Evolutionary conservation across 1,140 invertebrate species (phyloP), one percentile per base, ranked within the genome.

Genomic region (Camponotus floridanus): DNA sequence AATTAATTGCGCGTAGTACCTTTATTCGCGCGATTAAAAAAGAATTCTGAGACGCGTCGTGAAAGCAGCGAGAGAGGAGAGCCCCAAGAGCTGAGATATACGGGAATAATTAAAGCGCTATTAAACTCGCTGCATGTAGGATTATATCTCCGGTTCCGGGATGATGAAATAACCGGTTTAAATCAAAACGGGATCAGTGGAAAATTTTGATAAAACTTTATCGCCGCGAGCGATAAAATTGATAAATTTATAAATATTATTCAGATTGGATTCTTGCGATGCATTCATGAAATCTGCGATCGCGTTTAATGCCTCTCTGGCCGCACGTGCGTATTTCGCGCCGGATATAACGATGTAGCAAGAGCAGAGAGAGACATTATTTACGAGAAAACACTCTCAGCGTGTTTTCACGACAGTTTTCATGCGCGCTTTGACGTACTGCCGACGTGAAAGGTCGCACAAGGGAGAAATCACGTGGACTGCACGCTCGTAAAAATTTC

Each of bases 1-100:
- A 88, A 90, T 90, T 89, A 89, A 90, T 89, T 74, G 62, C 48
- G n/a, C 70, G 78, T 85, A 73, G 74, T 33, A 80, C 64, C 64
- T 68, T 80, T 59, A 81, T 73, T 83, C 55, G 79, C 68, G 68
- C 79, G 57, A n/a, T 62, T 36, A 61, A 57, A 81, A 80, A 59
- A 65, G 9, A 67, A 83, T 74, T 62, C 42, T 33, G 39, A 42
- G 18, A 74, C 68, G 57, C 65, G 8, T 81, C 67, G 67, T 33
- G 55, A 83, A 48, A 73, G 79, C 55, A 36, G 2, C 13, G 55
- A 18, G 36, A 39, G n/a, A n/a, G 39, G 9, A 8, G 21, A 70
- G 15, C 36, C 26, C 68, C 39, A 21, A 61, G 13, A 13, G 39
- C 51, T 39, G 13, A 62, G 68, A 83, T 83, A 74, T 83, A 83